Evolutionary conservation across 2,888 invertebrate species (phyloP), one percentile per base, ranked within the genome.

Genomic region (Andrena trimmerana): DNA sequence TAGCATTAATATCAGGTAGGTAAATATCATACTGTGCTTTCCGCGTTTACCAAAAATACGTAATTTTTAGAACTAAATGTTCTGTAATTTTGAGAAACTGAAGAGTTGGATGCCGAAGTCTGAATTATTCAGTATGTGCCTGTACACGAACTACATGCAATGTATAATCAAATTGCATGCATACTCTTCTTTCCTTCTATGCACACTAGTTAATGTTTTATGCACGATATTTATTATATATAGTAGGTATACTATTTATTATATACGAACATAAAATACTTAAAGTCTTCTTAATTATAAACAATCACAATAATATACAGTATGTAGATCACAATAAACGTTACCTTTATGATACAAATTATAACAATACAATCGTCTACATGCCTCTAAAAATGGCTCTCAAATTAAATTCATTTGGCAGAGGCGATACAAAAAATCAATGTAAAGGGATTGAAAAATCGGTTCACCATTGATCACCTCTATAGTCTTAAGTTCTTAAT

Each of bases 401-500:
- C 66, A 60, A 84, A 73, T 33, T 75, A 50, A 57, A 68, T 54
- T 71, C 48, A 57, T 73, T 70, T 68, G 52, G 59, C 63, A 75
- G 70, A 76, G 33, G 31, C 59, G 59, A 70, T 54, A 81, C 31
- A 54, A 63, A 69, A 50, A 69, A 57, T 71, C 63, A 77, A 63
- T 54, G 36, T 36, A 29, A 33, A 68, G 27, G 48, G 50, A 42
- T 54, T 50, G n/a, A 33, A 59, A 57, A 65, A 16, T 42, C 59
- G 24, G 59, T 70, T 65, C 33, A 8, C 20, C 3, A 16, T 65
- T 48, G 62, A 74, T 72, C 60, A 60, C 29, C 70, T 70, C 72
- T 65, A 59, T 87, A 91, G 91, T 92, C 90, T 92, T 92, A 87
- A 76, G 81, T 89, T 89, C 90, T 91, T 90, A 89, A 92, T 92